Evolutionary conservation across 1,140 invertebrate species (phyloP).

Genomic region (Anadara kagoshimensis): DNA sequence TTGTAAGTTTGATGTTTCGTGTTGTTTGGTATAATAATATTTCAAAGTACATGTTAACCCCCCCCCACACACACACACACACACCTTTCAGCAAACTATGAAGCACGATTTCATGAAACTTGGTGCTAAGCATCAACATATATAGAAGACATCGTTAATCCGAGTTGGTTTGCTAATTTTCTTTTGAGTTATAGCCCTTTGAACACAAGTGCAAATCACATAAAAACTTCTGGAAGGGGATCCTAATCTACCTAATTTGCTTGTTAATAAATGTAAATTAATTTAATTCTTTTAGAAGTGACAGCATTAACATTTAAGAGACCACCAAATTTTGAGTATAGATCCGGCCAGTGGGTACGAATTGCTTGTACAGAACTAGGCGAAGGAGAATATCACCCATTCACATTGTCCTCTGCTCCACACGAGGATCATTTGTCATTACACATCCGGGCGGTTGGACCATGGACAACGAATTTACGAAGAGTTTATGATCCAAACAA

Average conservation of each 20-base stretch:
- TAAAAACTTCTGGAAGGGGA: background rate
- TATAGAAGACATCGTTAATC: too few species aligned
- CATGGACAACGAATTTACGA: constrained; percentile 98
- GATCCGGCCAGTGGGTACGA: constrained; percentile 91
- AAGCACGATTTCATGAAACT: too few species aligned
- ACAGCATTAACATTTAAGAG: constrained; percentile 78
- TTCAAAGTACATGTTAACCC: too few species aligned
- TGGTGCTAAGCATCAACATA: too few species aligned
- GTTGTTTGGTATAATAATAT: too few species aligned
- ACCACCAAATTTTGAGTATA: constrained; percentile 95
- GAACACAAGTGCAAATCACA: background rate
- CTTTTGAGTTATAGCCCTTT: too few species aligned
- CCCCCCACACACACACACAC: too few species aligned
- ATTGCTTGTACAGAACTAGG: constrained; percentile 93
- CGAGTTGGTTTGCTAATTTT: too few species aligned
- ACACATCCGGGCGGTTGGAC: constrained; percentile 92
- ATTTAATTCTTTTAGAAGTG: constrained; percentile 71
- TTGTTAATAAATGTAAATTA: background rate
- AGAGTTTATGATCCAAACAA: constrained; percentile 97
- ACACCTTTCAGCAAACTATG: too few species aligned
- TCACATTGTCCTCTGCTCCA: constrained; percentile 97
- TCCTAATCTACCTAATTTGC: background rate
- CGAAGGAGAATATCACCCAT: constrained; percentile 96
- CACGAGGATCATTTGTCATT: constrained; percentile 97
- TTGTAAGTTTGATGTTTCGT: too few species aligned